A percentile compares a stretch with the other conserved stretches of the same genome.
phyloP scores from a whole-genome alignment of 2,888 invertebrate species.

The Mythimna impura region DNA sequence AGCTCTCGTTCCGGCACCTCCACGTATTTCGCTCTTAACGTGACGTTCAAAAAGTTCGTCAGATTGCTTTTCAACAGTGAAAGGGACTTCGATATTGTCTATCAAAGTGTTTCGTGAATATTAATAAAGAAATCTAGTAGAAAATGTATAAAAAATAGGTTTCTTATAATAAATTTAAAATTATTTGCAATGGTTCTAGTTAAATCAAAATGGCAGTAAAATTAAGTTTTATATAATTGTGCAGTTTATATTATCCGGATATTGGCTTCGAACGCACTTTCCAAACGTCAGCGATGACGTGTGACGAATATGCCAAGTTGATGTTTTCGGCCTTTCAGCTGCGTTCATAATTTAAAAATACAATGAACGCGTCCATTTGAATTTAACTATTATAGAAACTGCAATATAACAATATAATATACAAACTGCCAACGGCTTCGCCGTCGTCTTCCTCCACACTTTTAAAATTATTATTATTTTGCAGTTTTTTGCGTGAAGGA shows the following conservation, averaged over 20 bases:
- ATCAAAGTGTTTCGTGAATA: background rate
- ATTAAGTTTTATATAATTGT: background rate
- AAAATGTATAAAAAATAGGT: too few species aligned
- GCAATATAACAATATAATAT: too few species aligned
- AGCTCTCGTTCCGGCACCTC: conserved; percentile 29
- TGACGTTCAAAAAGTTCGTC: conserved; percentile 49
- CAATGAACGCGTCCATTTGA: conserved; percentile 62
- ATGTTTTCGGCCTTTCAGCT: conserved; percentile 63
- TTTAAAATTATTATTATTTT: too few species aligned
- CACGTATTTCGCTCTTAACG: conserved; percentile 59
- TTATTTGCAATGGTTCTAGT: background rate
- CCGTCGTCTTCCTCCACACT: too few species aligned
- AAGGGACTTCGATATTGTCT: background rate
- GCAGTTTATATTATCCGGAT: accelerated
- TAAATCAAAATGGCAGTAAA: background rate
- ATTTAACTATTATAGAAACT: background rate
- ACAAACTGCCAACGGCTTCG: too few species aligned
- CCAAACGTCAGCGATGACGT: conserved; percentile 85
- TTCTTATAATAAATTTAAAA: accelerated
- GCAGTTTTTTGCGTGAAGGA: too few species aligned
- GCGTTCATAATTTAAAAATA: conserved; percentile 67
- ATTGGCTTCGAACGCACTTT: conserved; percentile 70
- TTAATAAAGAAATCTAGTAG: accelerated
- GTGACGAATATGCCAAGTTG: conserved; percentile 64
- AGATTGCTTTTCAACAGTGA: background rate